phyloP scores from a whole-genome alignment of 2,888 invertebrate genomes.

The Cataglyphis albicans region DNA sequence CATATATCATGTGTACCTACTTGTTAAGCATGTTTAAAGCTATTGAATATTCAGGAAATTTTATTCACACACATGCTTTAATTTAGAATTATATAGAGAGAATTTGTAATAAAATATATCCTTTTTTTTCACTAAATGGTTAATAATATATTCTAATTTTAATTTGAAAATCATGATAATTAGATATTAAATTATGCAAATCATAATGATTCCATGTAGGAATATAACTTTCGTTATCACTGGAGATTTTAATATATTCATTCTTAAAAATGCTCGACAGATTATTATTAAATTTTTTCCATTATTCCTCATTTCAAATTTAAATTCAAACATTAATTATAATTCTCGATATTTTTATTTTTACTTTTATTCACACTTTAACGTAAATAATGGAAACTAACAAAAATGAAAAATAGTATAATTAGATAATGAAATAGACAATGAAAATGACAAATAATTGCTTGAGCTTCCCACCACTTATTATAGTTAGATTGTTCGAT shows the following conservation, averaged over 20 bases:
- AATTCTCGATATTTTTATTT: background rate
- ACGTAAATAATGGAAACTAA: background rate
- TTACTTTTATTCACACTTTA: background rate
- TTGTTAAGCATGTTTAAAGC: background rate
- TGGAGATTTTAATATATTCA: background rate
- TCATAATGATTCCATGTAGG: background rate
- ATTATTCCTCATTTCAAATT: background rate
- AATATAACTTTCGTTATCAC: background rate
- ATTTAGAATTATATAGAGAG: background rate
- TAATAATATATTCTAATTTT: background rate
- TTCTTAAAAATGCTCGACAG: background rate
- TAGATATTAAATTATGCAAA: background rate
- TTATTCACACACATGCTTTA: background rate
- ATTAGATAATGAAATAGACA: too few relatives aligned
- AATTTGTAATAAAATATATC: background rate
- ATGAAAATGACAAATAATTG: constrained; percentile 1
- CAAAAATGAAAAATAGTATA: background rate
- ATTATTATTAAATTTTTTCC: background rate
- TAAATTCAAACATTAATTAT: background rate
- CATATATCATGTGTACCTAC: background rate
- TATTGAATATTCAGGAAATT: background rate
- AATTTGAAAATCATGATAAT: constrained; percentile 5
- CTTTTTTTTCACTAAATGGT: constrained; percentile 5
- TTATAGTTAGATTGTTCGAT: constrained; percentile 17
- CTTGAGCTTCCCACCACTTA: background rate